These are phyloP conservation scores for Eulemur albifrons DNA, from an alignment of 2,797 vertebrate species.

Conservation along the genomic window DNA sequence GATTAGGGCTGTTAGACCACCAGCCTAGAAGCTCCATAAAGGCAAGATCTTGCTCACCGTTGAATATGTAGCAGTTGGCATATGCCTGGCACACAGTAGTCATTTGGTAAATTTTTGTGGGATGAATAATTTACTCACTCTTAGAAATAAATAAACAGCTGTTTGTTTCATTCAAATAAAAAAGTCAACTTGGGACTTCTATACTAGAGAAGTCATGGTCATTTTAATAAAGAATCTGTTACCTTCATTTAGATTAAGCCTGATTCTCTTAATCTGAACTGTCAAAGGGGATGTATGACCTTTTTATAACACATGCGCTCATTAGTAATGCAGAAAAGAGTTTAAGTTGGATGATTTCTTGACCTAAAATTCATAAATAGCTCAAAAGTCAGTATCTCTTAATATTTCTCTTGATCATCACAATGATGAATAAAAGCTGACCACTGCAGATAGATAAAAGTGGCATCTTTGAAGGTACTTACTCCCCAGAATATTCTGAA, in stretches of 20 bases:
- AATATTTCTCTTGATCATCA: slow-evolving; percentile 51
- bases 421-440: slow-evolving; percentile 16
- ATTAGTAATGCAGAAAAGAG: slow-evolving; percentile 3
- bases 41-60: background rate
- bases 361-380: slow-evolving; percentile 17
- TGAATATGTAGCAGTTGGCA: background rate
- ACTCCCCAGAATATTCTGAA: background rate
- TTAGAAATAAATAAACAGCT: background rate
- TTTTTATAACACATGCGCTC: slow-evolving; percentile 37
- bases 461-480: background rate
- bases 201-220: background rate
- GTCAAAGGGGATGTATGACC: background rate
- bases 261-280: slow-evolving; percentile 34
- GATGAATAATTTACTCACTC: background rate
- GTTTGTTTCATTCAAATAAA: slow-evolving; percentile 35
- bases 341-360: background rate
- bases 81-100: background rate
- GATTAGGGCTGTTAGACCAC: background rate
- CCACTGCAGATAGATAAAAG: slow-evolving; percentile 38
- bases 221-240: slow-evolving; percentile 52
- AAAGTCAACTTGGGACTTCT: slow-evolving; percentile 5
- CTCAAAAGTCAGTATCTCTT: background rate
- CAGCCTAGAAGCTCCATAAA: background rate
- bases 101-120: background rate
- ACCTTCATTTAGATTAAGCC: slow-evolving; percentile 43